Evolutionary conservation across 2,888 invertebrate species (phyloP), one percentile per base, ranked within the genome.

Genomic region (Ceramica pisi): DNA sequence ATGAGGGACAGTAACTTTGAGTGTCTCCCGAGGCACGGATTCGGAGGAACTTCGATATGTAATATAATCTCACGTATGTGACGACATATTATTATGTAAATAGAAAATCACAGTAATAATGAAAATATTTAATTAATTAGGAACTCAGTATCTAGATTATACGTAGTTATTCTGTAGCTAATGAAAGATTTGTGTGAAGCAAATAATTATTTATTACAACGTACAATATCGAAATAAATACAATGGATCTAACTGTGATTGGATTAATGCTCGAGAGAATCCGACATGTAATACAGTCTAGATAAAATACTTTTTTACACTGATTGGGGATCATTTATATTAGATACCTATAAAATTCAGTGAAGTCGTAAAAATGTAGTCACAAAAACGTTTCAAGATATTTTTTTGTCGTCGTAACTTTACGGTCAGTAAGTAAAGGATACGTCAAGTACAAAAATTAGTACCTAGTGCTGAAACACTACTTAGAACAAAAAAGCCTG

Each of bases 351-450:
- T 53, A 21, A 59, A 79, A 44, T 57, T 59, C 41, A 23, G 53
- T 46, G 44, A 63, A 16, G 53, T 75, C 75, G 60, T 75, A 79
- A 79, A 75, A 60, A n/a, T 60, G 31, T 79, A 73, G 75, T 64
- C 63, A 35, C 74, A 64, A 73, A 78, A 78, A 57, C 26, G 63
- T 23, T 53, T 19, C 19, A 7, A 60, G n/a, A 50, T 60, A 48
- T 63, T 75, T 78, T 62, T 75, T 79, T 73, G 44, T n/a, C 35
- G n/a, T 60, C 50, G 35, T 9, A 55, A 51, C 26, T 78, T 75
- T 73, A 75, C 50, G 74, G 79, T 56, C 80, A 46, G 44, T 35
- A 35, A 41, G 59, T 79, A 64, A 48, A 78, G 19, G 44, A 44
- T 48, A n/a, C 21, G 35, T n/a, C 35, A 50, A 60, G 59, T 55